These are phyloP conservation scores for Sebastes steindachneri DNA, from an alignment of 2,797 vertebrate genomes.

Conservation along the genomic window DNA sequence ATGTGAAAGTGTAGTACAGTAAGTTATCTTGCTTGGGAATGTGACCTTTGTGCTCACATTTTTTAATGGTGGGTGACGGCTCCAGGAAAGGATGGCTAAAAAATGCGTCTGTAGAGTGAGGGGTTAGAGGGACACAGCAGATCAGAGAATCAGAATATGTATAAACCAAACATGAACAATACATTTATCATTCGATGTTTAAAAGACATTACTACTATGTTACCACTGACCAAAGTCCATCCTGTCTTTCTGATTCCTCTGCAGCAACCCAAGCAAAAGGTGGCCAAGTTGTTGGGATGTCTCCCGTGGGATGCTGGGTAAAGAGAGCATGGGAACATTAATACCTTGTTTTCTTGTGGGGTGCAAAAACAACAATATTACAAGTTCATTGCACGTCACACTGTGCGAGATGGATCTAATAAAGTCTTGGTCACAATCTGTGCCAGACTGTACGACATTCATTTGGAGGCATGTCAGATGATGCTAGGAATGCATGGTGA, in stretches of 20 bases:
- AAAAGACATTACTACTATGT: neutral
- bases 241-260: constrained; percentile 97
- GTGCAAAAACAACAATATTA: neutral
- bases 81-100: constrained; percentile 96
- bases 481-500: no score
- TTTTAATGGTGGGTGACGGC: constrained; percentile 89
- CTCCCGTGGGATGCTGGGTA: constrained; percentile 92
- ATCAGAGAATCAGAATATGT: neutral
- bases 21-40: neutral
- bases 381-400: neutral
- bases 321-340: constrained; percentile 8
- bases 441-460: accelerated
- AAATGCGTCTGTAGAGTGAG: constrained; percentile 85
- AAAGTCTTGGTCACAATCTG: neutral
- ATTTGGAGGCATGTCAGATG: neutral
- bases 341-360: neutral
- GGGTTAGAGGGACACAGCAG: neutral
- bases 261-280: constrained; percentile 92
- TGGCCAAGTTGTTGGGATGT: constrained; percentile 90
- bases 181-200: neutral
- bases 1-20: neutral
- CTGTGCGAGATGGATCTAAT: neutral
- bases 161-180: neutral
- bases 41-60: constrained; percentile 86
- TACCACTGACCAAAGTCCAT: constrained; percentile 94